Base-by-base conservation (phyloP, 2,113 vertebrate genomes). In the Anarhynchus alexandrinus region DNA sequence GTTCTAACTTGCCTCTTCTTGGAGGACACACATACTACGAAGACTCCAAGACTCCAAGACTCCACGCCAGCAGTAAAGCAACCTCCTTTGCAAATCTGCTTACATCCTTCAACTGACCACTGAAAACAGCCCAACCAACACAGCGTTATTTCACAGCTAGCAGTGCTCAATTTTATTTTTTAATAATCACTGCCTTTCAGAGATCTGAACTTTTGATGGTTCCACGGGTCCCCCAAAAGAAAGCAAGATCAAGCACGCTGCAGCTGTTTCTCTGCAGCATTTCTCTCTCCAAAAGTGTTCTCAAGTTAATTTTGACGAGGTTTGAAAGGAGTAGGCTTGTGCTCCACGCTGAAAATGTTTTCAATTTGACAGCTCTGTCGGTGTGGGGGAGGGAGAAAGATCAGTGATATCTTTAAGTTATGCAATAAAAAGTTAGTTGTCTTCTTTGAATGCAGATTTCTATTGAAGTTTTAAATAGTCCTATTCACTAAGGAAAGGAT, bases 401-500 rank as follows among this genome's bases (percentile, higher is more conserved):
- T 94, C 90, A 97, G 90, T 94, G 97, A 96, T 97, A 97, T 87
- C 96, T 97, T 97, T 87, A 96, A 97, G 93, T 97, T 97, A 97
- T 57, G 96, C 94, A 97, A 96, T 94, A 96, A 88, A 94, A 97
- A 96, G 91, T 96, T 95, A 90, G 91, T 93, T 97, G 91, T 93
- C 92, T 92, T 94, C 94, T 96, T 96, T 96, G 80, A 97, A 96
- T 86, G 95, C 76, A 95, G 91, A 96, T 96, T 94, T 94, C 90
- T 94, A 91, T 65, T 91, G 66, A 95, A 94, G 93, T 94, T 95
- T 94, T 94, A 95, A 96, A 95, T 92, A 94, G 91, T 77, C 20
- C 59, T 95, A 36, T 92, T 95, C 92, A 81, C 71, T 88, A 84
- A 90, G 58, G 58, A 86, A 86, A 92, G 42, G 43, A 82, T 1